Percentiles rank a stretch among this genome's conserved stretches.
Evolutionary conservation across 2,888 invertebrate species (phyloP).

Genomic region (Drosophila rubida): DNA sequence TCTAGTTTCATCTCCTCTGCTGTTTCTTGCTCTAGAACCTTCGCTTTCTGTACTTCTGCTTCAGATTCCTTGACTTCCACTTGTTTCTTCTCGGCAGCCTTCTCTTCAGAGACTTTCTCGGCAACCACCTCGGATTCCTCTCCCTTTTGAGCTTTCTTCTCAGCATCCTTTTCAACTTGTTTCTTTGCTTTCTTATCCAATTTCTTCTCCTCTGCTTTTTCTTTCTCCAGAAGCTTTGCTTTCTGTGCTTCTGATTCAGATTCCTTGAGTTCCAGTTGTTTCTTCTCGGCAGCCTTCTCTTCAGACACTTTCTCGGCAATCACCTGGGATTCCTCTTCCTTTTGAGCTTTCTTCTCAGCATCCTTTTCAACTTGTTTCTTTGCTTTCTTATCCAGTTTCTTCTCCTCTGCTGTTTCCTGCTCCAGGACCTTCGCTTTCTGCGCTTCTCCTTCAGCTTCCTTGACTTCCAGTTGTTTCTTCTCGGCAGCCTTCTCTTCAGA

Average conservation of each 20-base stretch:
- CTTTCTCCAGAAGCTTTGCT: not conserved
- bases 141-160: not conserved
- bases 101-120: slow-evolving; percentile 21
- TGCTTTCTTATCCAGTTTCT: not conserved
- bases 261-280: not conserved
- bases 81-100: slow-evolving; percentile 2
- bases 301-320: not conserved
- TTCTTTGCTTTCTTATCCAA: not conserved
- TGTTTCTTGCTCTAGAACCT: no score
- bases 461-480: not conserved
- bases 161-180: not conserved
- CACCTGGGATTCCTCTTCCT: slow-evolving; percentile 22
- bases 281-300: not conserved
- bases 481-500: slow-evolving; percentile 16
- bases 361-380: slow-evolving; percentile 15
- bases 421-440: slow-evolving; percentile 32
- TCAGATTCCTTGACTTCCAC: no score
- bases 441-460: slow-evolving; percentile 22
- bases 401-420: slow-evolving; percentile 7
- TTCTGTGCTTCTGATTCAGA: not conserved
- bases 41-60: no score
- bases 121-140: not conserved
- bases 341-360: slow-evolving; percentile 4
- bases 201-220: not conserved
- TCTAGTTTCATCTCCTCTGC: no score